A percentile compares a stretch with the other conserved stretches of the same genome.
Evolutionary conservation across 2,113 vertebrate species (phyloP).

Genomic region (Callaeas wilsoni): DNA sequence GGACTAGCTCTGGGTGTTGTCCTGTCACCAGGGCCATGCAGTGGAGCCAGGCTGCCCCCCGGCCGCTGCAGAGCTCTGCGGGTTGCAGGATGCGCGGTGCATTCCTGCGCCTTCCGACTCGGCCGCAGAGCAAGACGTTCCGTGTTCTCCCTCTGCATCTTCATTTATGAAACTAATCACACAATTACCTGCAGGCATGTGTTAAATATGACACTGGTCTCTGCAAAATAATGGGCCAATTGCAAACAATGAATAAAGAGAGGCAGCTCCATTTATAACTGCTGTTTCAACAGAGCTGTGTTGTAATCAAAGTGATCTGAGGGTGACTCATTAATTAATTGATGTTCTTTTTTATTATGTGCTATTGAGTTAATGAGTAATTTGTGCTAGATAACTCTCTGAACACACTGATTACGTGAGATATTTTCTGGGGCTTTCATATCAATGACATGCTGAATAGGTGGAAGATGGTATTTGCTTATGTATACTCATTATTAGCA

Average conservation of each 20-base stretch:
- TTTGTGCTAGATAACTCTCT: slow-evolving; percentile 80
- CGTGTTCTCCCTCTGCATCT: neutral
- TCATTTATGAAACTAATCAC: slow-evolving; percentile 71
- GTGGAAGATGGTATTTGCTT: slow-evolving; percentile 48
- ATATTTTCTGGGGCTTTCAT: slow-evolving; percentile 73
- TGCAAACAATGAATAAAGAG: slow-evolving; percentile 68
- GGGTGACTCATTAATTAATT: slow-evolving; percentile 82
- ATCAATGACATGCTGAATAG: slow-evolving; percentile 60
- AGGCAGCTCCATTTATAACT: slow-evolving; percentile 68
- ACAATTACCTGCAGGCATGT: slow-evolving; percentile 65
- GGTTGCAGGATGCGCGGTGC: too few species aligned
- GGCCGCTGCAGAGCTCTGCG: neutral
- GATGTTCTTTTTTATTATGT: slow-evolving; percentile 81
- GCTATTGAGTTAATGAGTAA: slow-evolving; percentile 83
- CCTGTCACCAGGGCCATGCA: neutral
- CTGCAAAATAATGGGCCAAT: slow-evolving; percentile 58
- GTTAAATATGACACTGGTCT: slow-evolving; percentile 70
- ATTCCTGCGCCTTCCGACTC: neutral
- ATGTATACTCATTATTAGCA: slow-evolving; percentile 48
- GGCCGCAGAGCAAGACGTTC: neutral
- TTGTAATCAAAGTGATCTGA: slow-evolving; percentile 76
- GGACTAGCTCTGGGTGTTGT: neutral
- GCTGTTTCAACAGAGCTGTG: slow-evolving; percentile 59
- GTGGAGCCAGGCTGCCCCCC: neutral
- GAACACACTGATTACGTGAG: slow-evolving; percentile 75